Evolutionary conservation across 2,888 invertebrate genomes (phyloP).

Genomic region (Junonia oenone): DNA sequence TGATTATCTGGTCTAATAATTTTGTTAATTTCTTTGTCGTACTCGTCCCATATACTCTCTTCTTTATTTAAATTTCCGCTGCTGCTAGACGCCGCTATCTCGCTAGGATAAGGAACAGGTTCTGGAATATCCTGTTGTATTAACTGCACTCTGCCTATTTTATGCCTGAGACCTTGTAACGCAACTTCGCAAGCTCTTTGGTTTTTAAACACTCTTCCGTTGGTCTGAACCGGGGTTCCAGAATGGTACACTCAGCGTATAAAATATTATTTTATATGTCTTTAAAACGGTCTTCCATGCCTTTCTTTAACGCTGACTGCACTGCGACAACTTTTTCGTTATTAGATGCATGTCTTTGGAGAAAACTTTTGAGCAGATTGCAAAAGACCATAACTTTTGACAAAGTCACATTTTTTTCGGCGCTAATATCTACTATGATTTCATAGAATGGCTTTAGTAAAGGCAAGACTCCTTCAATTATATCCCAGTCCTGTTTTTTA

Average conservation of each 20-base stretch:
- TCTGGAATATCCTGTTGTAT: background rate
- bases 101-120: too few species aligned
- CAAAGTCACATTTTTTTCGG: background rate
- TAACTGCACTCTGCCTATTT: background rate
- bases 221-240: constrained; percentile 18
- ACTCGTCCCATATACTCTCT: too few species aligned
- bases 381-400: constrained; percentile 5
- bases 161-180: background rate
- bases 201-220: background rate
- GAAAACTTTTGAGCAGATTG: background rate
- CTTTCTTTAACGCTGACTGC: background rate
- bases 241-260: constrained; percentile 13
- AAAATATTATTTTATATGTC: constrained; percentile 13
- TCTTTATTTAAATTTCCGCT: too few species aligned
- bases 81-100: too few species aligned
- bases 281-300: background rate
- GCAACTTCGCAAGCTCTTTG: background rate
- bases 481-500: background rate
- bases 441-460: constrained; percentile 5
- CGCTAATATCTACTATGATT: background rate
- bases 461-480: constrained; percentile 1
- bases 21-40: too few species aligned
- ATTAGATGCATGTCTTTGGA: background rate
- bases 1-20: too few species aligned
- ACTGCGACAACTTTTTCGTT: background rate